Evolutionary conservation across 2,888 invertebrate genomes (phyloP).

Genomic region (Drosophila nr. perissopoda): DNA sequence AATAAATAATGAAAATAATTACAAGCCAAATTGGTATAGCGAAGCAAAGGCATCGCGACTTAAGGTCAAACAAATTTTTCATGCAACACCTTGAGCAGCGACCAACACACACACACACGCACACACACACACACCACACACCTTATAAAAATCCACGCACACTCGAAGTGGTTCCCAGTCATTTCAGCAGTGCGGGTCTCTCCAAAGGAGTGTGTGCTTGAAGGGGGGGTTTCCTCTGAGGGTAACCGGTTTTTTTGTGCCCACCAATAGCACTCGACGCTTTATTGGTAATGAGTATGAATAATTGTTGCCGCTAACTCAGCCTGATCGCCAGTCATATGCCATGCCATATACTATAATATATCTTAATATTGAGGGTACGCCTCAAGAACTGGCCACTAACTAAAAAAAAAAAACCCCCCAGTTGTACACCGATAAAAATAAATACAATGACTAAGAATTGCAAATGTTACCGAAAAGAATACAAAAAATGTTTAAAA

Average conservation of each 20-base stretch:
- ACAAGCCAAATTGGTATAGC: constrained; percentile 54
- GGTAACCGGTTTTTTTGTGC: constrained; percentile 61
- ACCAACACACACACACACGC: constrained; percentile 16
- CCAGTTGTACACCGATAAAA: neutral
- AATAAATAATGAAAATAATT: constrained; percentile 63
- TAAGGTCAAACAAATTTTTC: constrained; percentile 72
- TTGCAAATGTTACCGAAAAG: neutral
- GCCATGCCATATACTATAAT: constrained; percentile 2
- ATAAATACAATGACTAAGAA: neutral
- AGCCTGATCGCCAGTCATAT: constrained; percentile 17
- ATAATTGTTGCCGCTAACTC: constrained; percentile 40
- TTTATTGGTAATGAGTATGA: constrained; percentile 53
- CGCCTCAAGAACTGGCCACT: constrained; percentile 16
- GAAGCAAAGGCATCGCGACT: constrained; percentile 36
- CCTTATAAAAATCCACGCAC: constrained; percentile 17
- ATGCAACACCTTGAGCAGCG: constrained; percentile 73
- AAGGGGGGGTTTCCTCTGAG: constrained; percentile 6
- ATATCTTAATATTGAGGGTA: constrained; percentile 7
- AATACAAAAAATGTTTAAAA: neutral
- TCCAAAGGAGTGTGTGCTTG: neutral
- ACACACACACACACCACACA: constrained; percentile 22
- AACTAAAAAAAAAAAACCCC: neutral
- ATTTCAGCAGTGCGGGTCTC: constrained; percentile 41
- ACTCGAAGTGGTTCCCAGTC: constrained; percentile 17
- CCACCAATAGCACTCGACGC: constrained; percentile 31